Percentiles rank a stretch among this genome's conserved stretches.
phyloP scores from a whole-genome alignment of 2,113 vertebrate genomes.

The Falcunculus frontatus region DNA sequence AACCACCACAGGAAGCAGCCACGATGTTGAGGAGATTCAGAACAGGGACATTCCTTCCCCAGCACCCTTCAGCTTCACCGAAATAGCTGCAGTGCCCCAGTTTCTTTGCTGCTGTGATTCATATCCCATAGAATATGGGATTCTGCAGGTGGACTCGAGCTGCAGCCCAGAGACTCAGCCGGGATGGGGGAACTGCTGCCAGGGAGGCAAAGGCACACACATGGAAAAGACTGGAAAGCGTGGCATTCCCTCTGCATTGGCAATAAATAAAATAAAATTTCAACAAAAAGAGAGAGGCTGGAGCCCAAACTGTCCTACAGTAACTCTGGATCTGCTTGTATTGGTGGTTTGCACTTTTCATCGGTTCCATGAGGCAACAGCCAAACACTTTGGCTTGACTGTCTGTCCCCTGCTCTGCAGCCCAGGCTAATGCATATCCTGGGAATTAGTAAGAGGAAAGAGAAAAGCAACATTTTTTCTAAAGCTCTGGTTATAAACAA shows the following conservation, averaged over 20 bases:
- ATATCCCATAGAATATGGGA: neutral
- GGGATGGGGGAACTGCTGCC: neutral
- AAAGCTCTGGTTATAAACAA: neutral
- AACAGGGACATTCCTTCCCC: neutral
- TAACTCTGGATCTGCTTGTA: neutral
- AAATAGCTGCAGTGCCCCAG: constrained; percentile 62
- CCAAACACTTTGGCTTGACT: neutral
- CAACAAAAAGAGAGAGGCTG: neutral
- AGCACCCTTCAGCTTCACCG: neutral
- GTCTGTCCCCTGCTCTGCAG: neutral
- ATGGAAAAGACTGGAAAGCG: neutral
- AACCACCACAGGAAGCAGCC: neutral
- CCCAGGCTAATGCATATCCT: neutral
- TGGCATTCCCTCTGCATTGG: neutral
- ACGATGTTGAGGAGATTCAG: neutral
- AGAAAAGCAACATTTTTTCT: neutral
- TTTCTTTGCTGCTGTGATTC: constrained; percentile 38
- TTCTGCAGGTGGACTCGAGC: neutral
- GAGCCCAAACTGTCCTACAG: neutral
- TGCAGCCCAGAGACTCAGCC: neutral
- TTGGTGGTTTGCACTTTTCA: neutral
- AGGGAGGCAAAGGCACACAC: neutral
- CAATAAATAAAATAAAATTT: neutral
- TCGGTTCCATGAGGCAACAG: neutral
- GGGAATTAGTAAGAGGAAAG: neutral